phyloP scores from a whole-genome alignment of 2,888 invertebrate species.

The Zygothrica quintamaculata region DNA sequence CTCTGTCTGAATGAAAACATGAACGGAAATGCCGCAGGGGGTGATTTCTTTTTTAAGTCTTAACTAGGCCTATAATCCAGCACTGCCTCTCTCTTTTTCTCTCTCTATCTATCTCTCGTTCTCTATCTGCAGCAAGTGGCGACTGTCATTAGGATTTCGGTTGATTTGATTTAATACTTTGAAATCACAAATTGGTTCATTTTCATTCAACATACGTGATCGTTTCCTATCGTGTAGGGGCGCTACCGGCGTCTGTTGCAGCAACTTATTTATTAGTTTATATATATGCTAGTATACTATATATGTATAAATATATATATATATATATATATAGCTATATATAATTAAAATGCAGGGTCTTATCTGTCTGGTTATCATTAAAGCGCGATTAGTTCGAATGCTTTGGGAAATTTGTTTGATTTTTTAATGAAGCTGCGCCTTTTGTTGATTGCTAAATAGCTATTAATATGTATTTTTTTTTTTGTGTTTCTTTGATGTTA shows the following conservation, averaged over 20 bases:
- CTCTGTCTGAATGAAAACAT: slow-evolving; percentile 51
- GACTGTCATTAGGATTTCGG: slow-evolving; percentile 51
- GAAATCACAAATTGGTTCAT: slow-evolving; percentile 30
- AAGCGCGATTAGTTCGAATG: slow-evolving; percentile 49
- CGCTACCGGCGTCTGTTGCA: slow-evolving; percentile 39
- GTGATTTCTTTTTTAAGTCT: slow-evolving; percentile 50
- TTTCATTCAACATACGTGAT: slow-evolving; percentile 1
- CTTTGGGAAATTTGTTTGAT: slow-evolving; percentile 31
- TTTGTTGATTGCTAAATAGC: slow-evolving; percentile 18
- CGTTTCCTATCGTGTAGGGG: slow-evolving; percentile 31
- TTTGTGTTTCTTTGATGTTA: slow-evolving; percentile 2
- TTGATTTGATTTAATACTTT: slow-evolving; percentile 46
- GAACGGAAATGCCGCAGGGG: slow-evolving; percentile 75
- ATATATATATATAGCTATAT: slow-evolving; percentile 39
- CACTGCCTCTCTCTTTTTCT: slow-evolving; percentile 5
- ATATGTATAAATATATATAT: no score
- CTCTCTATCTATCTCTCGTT: background rate
- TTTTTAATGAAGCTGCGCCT: slow-evolving; percentile 23
- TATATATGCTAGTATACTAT: no score
- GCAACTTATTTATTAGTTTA: slow-evolving; percentile 63
- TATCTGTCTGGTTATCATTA: slow-evolving; percentile 50
- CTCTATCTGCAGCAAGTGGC: no score
- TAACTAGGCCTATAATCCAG: slow-evolving; percentile 46
- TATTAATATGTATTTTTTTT: slow-evolving; percentile 19
- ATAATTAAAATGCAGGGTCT: slow-evolving; percentile 63